Base-by-base conservation (phyloP, 2,888 invertebrate genomes). In the Sialis lutaria region DNA sequence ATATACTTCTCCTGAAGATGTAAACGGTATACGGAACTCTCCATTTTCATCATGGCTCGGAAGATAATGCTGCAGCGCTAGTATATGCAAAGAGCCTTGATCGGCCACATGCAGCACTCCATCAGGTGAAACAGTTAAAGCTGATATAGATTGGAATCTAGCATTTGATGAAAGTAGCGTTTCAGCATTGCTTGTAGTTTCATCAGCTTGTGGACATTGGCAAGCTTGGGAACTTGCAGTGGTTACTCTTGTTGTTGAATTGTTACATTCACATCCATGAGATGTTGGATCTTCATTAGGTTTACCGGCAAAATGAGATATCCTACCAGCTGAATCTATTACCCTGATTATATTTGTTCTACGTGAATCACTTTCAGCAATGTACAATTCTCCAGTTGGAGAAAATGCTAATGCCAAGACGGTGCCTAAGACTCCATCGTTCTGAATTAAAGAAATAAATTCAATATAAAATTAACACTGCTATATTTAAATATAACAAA, bases 31-130 rank as follows among this genome's bases (percentile, higher is more conserved):
- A 62, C 90, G 84, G 59, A 91, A 95, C 63, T 91, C 89, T 33
- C 90, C 86, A 58, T 82, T 86, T 62, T 86, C 83, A 60, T 89
- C 88, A 56, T 88, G 87, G 33, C 80, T 79, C 22, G 90, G 91
- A 50, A 90, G 66, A 61, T 89, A 90, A 54, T 89, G 91, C 62
- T 86, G 87, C 54, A 90, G 61, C 0, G 89, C 86, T 49, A 90
- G 67, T 48, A 89, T 87, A 56, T 88, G 87, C 8, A 89, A 67
- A 5, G 85, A 87, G 44, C 69, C 87, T 75, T 92, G 90, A 70
- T 98, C 97, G 37, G 95, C 91, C 45, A 97, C 84, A 66, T 95
- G 89, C 42, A 97, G 73, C 48, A 91, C 85, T n/a, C 95, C 93
- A 62, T 93, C 92, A 34, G 95, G 91, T 33, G 93, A 90, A 37